phyloP scores from a whole-genome alignment of 2,888 invertebrate species.

The Drosophila setosimentum region DNA sequence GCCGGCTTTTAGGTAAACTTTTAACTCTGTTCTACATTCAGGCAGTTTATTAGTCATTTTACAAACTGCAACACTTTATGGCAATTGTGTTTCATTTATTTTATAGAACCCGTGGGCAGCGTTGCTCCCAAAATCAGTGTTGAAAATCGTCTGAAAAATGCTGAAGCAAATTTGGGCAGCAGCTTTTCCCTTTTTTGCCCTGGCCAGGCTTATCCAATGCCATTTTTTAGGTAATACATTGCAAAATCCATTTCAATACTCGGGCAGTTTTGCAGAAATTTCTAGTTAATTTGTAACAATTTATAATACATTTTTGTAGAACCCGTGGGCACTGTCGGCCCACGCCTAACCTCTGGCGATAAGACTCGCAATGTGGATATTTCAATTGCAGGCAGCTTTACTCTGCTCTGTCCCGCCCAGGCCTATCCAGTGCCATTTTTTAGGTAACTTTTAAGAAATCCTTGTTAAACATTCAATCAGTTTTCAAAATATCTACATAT shows the following conservation, averaged over 20 bases:
- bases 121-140: slow-evolving; percentile 86
- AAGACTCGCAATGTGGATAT: slow-evolving; percentile 83
- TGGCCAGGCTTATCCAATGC: slow-evolving; percentile 90
- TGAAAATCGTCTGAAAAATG: slow-evolving; percentile 88
- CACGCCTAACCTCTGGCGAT: slow-evolving; percentile 90
- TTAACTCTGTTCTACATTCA: slow-evolving; percentile 42
- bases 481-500: slow-evolving; percentile 5
- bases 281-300: neutral
- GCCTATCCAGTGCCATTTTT: slow-evolving; percentile 89
- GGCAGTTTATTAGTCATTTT: slow-evolving; percentile 27
- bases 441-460: slow-evolving; percentile 86
- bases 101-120: slow-evolving; percentile 87
- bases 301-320: slow-evolving; percentile 49
- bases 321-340: slow-evolving; percentile 84
- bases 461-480: slow-evolving; percentile 40
- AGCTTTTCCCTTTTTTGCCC: slow-evolving; percentile 90
- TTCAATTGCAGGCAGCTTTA: slow-evolving; percentile 55
- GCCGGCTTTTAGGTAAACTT: slow-evolving; percentile 89
- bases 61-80: neutral
- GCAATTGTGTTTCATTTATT: neutral
- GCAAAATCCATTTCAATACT: slow-evolving; percentile 6
- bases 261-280: slow-evolving; percentile 45
- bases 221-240: slow-evolving; percentile 88
- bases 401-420: slow-evolving; percentile 88
- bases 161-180: slow-evolving; percentile 77